A percentile compares a stretch with the other conserved stretches of the same genome.
phyloP scores from a whole-genome alignment of 2,888 invertebrate genomes.

The Tiphia femorata region DNA sequence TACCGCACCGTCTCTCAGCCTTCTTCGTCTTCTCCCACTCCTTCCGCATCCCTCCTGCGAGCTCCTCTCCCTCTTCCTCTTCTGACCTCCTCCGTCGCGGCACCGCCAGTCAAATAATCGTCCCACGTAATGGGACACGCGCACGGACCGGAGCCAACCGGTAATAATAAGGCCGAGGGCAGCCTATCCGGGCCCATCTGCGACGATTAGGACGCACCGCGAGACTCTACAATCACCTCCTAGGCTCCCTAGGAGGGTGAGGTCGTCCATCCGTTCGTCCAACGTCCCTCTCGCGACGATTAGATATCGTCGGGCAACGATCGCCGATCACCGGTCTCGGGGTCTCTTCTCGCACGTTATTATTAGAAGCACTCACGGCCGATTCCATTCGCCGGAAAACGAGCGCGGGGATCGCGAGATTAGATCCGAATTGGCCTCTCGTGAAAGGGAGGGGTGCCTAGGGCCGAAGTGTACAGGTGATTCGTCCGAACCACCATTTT shows the following conservation, averaged over 20 bases:
- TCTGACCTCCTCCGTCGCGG: conserved; percentile 27
- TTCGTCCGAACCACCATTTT: too few species aligned
- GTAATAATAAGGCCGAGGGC: conserved; percentile 45
- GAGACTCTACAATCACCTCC: conserved; percentile 32
- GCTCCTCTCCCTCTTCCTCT: conserved; percentile 41
- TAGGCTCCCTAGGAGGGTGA: too few species aligned
- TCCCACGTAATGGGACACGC: conserved; percentile 48
- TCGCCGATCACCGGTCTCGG: conserved; percentile 16
- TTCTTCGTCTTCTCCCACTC: conserved; percentile 10
- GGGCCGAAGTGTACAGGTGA: too few species aligned
- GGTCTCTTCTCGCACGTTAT: conserved; percentile 16
- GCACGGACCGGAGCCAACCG: conserved; percentile 35
- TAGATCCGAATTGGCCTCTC: conserved; percentile 10
- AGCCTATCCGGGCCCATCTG: conserved; percentile 44
- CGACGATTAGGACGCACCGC: conserved; percentile 49
- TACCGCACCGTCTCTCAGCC: conserved; percentile 19
- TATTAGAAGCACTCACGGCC: conserved; percentile 24
- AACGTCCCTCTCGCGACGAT: conserved; percentile 15
- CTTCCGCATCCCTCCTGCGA: conserved; percentile 8
- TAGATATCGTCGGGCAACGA: conserved; percentile 24
- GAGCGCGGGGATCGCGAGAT: conserved; percentile 14
- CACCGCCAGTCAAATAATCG: conserved; percentile 50
- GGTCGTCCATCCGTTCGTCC: conserved; percentile 4
- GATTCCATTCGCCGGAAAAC: conserved; percentile 13
- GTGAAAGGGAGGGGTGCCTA: conserved; percentile 4